Conservation (phyloP, 2,888 invertebrate genomes). For the Embidobia sp. region DNA sequence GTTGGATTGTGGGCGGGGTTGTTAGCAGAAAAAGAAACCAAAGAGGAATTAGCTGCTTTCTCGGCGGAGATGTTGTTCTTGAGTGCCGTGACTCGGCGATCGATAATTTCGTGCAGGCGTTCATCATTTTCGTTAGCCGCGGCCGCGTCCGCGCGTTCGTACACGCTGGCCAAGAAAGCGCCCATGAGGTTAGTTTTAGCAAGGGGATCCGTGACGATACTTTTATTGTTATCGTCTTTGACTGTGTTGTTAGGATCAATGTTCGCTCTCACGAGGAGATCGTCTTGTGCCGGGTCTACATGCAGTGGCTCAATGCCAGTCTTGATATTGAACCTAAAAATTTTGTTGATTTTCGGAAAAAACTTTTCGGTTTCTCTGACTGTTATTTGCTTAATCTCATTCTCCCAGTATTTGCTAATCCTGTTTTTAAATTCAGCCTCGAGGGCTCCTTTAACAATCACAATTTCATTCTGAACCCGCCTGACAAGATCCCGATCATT, state of each 20-base stretch:
- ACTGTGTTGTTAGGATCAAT: background rate
- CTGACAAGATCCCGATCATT: background rate
- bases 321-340: background rate
- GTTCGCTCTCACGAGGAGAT: background rate
- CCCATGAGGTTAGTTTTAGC: background rate
- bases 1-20: too few relatives aligned
- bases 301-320: background rate
- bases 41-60: too few relatives aligned
- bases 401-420: constrained; percentile 8
- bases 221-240: background rate
- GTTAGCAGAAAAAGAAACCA: too few relatives aligned
- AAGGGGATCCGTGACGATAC: background rate
- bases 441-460: background rate
- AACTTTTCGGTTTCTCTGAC: background rate
- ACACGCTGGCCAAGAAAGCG: background rate
- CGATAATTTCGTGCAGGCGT: background rate
- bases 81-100: too few relatives aligned
- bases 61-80: too few relatives aligned
- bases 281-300: background rate
- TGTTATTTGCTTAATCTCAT: constrained; percentile 1
- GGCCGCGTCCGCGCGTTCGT: background rate
- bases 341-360: constrained; percentile 8
- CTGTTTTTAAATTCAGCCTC: background rate
- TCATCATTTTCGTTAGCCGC: background rate
- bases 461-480: background rate